These are phyloP conservation scores for Tipula helvola DNA, from an alignment of 2,888 invertebrate species.

Conservation along the genomic window DNA sequence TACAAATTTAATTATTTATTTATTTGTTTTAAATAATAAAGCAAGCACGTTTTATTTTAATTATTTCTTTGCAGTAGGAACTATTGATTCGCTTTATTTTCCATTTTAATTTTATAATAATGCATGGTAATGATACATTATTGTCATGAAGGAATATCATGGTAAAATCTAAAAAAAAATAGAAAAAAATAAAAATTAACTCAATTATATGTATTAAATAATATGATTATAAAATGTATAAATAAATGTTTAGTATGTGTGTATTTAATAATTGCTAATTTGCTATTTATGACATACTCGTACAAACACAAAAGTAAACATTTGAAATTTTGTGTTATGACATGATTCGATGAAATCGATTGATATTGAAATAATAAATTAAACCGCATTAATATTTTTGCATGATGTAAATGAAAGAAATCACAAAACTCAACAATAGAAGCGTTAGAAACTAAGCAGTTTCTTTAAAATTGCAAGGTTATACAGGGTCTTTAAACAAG, in stretches of 20 bases:
- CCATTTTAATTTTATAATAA: neutral
- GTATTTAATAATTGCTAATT: neutral
- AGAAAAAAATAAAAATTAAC: neutral
- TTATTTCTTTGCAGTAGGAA: slow-evolving; percentile 9
- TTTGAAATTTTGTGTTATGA: neutral
- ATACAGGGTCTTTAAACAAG: too few relatives aligned
- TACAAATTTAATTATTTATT: neutral
- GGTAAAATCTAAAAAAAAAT: neutral
- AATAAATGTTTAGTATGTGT: neutral
- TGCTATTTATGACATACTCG: neutral
- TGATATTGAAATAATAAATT: too few relatives aligned
- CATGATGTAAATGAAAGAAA: too few relatives aligned
- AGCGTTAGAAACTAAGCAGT: too few relatives aligned
- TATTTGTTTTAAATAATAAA: neutral
- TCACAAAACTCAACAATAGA: too few relatives aligned
- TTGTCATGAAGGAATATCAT: slow-evolving; percentile 9
- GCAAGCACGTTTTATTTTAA: neutral
- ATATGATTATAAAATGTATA: neutral
- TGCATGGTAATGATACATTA: neutral
- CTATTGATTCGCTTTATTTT: slow-evolving; percentile 8
- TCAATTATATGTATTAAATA: neutral
- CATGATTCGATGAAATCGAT: too few relatives aligned
- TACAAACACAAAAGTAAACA: neutral
- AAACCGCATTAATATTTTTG: too few relatives aligned
- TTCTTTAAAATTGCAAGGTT: too few relatives aligned